A percentile compares a stretch with the other conserved stretches of the same genome.
Evolutionary conservation across 2,797 vertebrate species (phyloP).

Genomic region (Etheostoma perlongum): DNA sequence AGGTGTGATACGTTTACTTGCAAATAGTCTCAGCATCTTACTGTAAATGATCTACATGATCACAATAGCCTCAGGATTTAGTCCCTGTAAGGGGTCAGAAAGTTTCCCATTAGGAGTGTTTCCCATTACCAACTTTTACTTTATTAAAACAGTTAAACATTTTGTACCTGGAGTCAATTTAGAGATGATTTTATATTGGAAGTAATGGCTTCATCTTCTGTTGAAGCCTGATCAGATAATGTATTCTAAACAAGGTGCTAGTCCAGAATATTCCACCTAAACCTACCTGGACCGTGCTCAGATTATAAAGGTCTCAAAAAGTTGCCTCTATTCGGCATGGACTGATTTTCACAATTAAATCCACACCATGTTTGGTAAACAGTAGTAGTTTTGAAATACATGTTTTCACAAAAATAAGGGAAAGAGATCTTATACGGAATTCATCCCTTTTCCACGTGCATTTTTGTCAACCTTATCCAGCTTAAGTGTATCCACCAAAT

Average conservation of each 20-base stretch:
- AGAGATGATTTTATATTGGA: not conserved
- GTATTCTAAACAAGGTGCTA: not conserved
- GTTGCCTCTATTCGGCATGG: not conserved
- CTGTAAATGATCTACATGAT: not conserved
- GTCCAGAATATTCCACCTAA: not conserved
- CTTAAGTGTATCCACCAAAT: constrained; percentile 18
- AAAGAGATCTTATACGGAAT: not conserved
- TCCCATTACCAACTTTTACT: not conserved
- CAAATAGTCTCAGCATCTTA: not conserved
- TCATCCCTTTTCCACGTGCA: not conserved
- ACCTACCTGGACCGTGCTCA: not conserved
- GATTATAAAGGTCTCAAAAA: not conserved
- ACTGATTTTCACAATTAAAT: not conserved
- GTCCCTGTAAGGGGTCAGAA: not conserved
- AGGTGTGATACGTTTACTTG: not conserved
- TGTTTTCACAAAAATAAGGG: constrained; percentile 7
- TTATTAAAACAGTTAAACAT: not conserved
- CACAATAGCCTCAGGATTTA: not conserved
- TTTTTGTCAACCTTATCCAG: not conserved
- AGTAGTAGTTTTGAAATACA: not conserved
- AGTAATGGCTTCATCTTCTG: not conserved
- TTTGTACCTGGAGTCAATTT: not conserved
- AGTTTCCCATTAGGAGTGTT: too few relatives aligned
- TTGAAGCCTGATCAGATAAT: not conserved
- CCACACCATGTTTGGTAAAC: not conserved